phyloP scores from a whole-genome alignment of 1,140 invertebrate species.

The Epicauta chinensis region DNA sequence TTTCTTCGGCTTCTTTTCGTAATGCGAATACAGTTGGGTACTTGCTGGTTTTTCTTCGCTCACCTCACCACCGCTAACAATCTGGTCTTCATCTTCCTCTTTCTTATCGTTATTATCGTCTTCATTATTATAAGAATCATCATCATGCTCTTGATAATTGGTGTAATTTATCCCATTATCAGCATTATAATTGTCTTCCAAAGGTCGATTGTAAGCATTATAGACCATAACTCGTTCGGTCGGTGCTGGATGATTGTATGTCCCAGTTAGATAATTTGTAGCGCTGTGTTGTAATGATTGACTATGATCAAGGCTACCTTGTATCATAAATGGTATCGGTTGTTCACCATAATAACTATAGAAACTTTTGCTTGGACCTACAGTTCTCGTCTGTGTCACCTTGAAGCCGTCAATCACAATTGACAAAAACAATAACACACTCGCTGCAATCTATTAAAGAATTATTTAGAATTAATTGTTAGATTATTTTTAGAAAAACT shows the following conservation, averaged over 20 bases:
- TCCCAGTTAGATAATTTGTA: background rate
- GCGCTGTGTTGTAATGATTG: constrained; percentile 3
- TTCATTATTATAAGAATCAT: background rate
- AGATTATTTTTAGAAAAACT: background rate
- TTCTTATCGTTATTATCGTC: background rate
- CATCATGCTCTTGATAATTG: background rate
- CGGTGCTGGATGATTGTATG: background rate
- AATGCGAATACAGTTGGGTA: background rate
- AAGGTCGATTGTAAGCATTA: no score
- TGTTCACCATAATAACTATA: no score
- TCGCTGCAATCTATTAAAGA: constrained; percentile 1
- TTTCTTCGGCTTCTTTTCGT: constrained; percentile 1
- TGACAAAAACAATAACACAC: constrained; percentile 5
- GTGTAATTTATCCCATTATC: background rate
- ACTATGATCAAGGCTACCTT: no score
- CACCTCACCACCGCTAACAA: background rate
- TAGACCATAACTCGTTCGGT: background rate
- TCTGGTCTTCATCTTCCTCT: background rate
- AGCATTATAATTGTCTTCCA: background rate
- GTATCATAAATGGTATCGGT: no score
- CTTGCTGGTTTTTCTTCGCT: background rate
- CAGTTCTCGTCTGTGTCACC: no score
- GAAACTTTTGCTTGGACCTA: no score
- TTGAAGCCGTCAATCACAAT: background rate
- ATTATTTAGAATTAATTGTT: background rate